Evolutionary conservation across 2,113 vertebrate genomes (phyloP).

Genomic region (Siniperca chuatsi): DNA sequence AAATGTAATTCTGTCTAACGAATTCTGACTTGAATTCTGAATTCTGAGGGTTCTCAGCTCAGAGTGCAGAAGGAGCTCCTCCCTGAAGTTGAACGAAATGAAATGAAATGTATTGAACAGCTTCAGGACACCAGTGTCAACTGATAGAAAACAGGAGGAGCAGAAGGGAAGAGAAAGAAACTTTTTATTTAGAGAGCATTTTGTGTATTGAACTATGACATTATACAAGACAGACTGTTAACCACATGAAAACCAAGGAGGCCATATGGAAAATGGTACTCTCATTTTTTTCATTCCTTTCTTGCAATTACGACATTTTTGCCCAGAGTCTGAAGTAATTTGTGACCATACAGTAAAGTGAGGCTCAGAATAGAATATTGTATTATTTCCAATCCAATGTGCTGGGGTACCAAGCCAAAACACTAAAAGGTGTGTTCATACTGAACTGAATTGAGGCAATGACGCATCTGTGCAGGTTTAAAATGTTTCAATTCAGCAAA

Average conservation of each 20-base stretch:
- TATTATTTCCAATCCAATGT: neutral
- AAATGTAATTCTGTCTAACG: neutral
- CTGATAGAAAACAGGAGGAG: neutral
- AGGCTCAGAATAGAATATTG: too few relatives aligned
- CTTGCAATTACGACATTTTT: neutral
- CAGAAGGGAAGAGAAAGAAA: neutral
- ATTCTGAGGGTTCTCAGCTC: slow-evolving; percentile 19
- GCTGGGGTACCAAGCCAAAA: neutral
- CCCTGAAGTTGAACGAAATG: neutral
- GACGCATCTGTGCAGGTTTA: too few relatives aligned
- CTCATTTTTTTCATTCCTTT: too few relatives aligned
- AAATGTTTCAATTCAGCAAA: too few relatives aligned
- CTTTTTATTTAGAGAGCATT: neutral
- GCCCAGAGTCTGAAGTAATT: neutral
- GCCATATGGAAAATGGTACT: neutral
- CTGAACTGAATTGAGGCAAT: too few relatives aligned
- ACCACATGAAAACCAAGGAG: neutral
- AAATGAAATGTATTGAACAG: slow-evolving; percentile 4
- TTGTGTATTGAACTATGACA: neutral
- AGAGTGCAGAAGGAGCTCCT: slow-evolving; percentile 28
- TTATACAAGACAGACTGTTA: neutral
- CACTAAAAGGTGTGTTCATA: too few relatives aligned
- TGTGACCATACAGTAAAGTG: neutral
- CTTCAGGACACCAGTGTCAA: slow-evolving; percentile 1
- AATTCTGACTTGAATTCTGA: slow-evolving; percentile 28